Percentiles rank a stretch among this genome's conserved stretches.
These are phyloP conservation scores for Drosophila elegans DNA, from an alignment of 1,140 invertebrate species.

Conservation along the genomic window DNA sequence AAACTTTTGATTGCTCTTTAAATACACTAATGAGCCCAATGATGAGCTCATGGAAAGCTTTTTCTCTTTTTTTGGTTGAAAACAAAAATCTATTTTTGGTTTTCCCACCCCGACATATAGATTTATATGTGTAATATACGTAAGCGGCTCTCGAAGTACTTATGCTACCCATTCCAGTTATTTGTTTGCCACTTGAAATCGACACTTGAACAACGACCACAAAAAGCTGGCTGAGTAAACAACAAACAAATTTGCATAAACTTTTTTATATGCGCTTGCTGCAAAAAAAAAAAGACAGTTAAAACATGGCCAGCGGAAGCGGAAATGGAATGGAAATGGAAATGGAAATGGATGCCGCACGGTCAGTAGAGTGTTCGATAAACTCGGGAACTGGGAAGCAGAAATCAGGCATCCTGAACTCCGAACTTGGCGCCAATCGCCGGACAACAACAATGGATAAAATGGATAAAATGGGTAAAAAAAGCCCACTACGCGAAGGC, in stretches of 20 bases:
- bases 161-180: not conserved
- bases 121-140: constrained; percentile 5
- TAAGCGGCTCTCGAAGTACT: constrained; percentile 12
- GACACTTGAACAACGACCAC: constrained; percentile 40
- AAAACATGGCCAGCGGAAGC: constrained; percentile 48
- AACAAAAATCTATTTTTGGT: not conserved
- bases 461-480: constrained; percentile 42
- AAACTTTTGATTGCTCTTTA: not conserved
- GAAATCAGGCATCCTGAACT: constrained; percentile 21
- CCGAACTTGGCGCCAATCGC: constrained; percentile 19
- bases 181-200: constrained; percentile 32
- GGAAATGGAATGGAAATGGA: constrained; percentile 44
- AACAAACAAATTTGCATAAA: constrained; percentile 56
- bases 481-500: constrained; percentile 39
- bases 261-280: constrained; percentile 54
- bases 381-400: constrained; percentile 31
- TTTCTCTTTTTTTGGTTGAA: not conserved
- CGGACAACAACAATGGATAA: constrained; percentile 2
- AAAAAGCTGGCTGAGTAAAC: constrained; percentile 37
- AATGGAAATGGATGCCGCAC: constrained; percentile 70
- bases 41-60: constrained; percentile 4
- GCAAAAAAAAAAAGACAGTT: constrained; percentile 1
- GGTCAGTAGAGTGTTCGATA: constrained; percentile 51
- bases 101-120: not conserved
- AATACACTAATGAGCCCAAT: not conserved